A percentile compares a stretch with the other conserved stretches of the same genome.
Evolutionary conservation across 2,797 vertebrate genomes (phyloP).

Genomic region (Protonibea diacanthus): DNA sequence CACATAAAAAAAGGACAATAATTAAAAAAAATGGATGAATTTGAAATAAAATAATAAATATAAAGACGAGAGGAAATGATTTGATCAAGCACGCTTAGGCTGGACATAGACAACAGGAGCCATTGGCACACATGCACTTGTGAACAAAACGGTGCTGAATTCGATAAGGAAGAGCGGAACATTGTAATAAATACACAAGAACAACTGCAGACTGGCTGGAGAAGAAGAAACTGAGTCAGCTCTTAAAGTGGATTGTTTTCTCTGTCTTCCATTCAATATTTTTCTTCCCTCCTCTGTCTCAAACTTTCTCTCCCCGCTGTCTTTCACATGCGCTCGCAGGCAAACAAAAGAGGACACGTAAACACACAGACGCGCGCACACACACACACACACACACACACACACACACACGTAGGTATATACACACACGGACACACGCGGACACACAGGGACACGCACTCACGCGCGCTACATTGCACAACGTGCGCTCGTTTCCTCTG

Average conservation of each 20-base stretch:
- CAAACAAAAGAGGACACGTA: conserved; percentile 52
- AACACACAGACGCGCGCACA: conserved; percentile 42
- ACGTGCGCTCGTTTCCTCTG: conserved; percentile 53
- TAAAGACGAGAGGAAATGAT: conserved; percentile 57
- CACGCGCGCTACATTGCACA: conserved; percentile 47
- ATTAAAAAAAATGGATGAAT: conserved; percentile 26
- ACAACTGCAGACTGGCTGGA: conserved; percentile 63
- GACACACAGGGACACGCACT: no score
- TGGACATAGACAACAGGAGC: conserved; percentile 79
- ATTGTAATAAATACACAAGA: conserved; percentile 78
- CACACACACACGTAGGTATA: conserved; percentile 13
- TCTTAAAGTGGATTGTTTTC: conserved; percentile 30
- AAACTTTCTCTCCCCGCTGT: conserved; percentile 35
- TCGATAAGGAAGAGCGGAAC: conserved; percentile 75
- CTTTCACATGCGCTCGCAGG: conserved; percentile 44
- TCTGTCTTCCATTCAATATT: conserved; percentile 35
- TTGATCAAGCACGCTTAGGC: conserved; percentile 75
- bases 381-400: conserved; percentile 23
- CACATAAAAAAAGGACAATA: conserved; percentile 44
- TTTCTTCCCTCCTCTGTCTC: conserved; percentile 37
- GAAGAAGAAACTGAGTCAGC: conserved; percentile 56
- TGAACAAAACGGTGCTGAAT: conserved; percentile 76
- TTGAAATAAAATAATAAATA: conserved; percentile 77
- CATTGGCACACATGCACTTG: conserved; percentile 90
- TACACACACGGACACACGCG: conserved; percentile 6